Evolutionary conservation across 2,888 invertebrate genomes (phyloP).

Genomic region (Tinea trinotella): DNA sequence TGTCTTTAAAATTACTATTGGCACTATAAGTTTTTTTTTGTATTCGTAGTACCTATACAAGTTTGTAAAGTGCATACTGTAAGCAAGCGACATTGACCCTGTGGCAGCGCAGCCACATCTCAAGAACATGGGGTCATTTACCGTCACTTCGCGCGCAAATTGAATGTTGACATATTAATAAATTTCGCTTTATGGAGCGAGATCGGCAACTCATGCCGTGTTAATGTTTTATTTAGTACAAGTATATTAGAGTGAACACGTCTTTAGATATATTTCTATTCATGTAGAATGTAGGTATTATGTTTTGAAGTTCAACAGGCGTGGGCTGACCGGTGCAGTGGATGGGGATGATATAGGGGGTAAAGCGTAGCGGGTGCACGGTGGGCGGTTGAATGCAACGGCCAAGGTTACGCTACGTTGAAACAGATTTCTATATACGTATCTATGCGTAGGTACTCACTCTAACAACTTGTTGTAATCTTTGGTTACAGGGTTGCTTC

Average conservation of each 20-base stretch:
- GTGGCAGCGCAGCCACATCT: conserved; percentile 26
- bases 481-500: neutral
- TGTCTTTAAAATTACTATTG: conserved; percentile 4
- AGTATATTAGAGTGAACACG: too few species aligned
- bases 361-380: neutral
- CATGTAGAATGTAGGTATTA: too few species aligned
- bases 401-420: conserved; percentile 10
- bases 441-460: neutral
- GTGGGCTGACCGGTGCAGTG: neutral
- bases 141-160: conserved; percentile 25
- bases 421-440: neutral
- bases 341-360: neutral
- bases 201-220: neutral
- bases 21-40: neutral
- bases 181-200: neutral
- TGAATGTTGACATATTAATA: conserved; percentile 17
- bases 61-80: conserved; percentile 32
- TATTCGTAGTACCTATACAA: neutral
- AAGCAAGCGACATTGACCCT: conserved; percentile 54
- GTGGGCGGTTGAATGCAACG: neutral
- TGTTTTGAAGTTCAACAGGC: neutral
- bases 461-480: neutral
- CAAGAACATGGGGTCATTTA: conserved; percentile 58
- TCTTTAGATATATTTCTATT: too few species aligned
- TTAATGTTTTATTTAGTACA: neutral